Base-by-base conservation (phyloP, 2,888 invertebrate genomes). In the Junonia oenone region DNA sequence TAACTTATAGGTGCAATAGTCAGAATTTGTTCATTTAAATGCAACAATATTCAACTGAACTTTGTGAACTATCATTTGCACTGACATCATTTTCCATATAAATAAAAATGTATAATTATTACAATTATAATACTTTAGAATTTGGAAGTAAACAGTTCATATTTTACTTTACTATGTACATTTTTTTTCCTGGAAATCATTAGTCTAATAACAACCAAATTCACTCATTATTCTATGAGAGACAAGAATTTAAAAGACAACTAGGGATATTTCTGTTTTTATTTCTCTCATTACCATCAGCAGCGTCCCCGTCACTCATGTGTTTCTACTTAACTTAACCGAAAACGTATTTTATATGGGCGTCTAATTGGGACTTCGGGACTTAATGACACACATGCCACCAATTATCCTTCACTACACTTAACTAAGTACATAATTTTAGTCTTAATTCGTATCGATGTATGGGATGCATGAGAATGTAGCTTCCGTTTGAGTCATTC, bases 251-350 rank as follows among this genome's bases (percentile, higher is more conserved):
- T 22, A 3, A 22, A 22, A 22, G 22, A 22, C 22, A 22, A 22
- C 22, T 22, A 22, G 5, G 5, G 2, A 22, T 22, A 22, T 6
- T n/a, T 40, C 6, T 40, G 19, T 43, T n/a, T 8, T 13, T n/a
- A 13, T 43, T 22, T n/a, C n/a, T 43, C 43, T 43, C 6, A 14
- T 43, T 43, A 43, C n/a, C 31, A 29, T 29, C 29, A 38, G 38
- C 52, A 45, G 51, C 52, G 38, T 38, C 29, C 37, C 31, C 31
- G 29, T 52, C 57, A 37, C 26, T 48, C 65, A 65, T 54, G 55
- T 65, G 65, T 59, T 62, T 56, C 60, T 59, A 59, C 59, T 62
- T 63, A 62, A 51, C 50, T 6, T 46, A 59, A 55, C 48, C 48
- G 56, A 47, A 47, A 59, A 37, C 43, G 55, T 52, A 54, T 52